Evolutionary conservation across 2,113 vertebrate genomes (phyloP).

Genomic region (Eudorcas thomsonii): DNA sequence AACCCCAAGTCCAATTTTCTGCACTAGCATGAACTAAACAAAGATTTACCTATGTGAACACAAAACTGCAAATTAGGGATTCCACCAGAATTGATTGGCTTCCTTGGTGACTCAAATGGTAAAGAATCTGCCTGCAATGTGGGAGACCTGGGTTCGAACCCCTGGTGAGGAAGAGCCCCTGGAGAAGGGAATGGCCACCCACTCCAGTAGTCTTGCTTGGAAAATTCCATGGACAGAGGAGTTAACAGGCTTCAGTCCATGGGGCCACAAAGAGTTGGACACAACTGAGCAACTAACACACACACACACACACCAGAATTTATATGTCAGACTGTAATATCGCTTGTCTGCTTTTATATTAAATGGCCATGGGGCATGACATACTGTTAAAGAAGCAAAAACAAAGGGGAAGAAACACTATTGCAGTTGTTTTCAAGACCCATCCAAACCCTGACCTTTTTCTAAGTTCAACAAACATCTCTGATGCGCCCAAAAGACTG

Average conservation of each 20-base stretch:
- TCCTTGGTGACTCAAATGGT: background rate
- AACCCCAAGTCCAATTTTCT: background rate
- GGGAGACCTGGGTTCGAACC: rapidly evolving
- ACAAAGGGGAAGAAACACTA: background rate
- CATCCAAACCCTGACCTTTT: background rate
- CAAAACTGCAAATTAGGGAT: background rate
- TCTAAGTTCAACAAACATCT: constrained; percentile 33
- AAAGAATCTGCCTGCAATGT: background rate
- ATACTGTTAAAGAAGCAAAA: background rate
- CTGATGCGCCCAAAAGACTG: background rate
- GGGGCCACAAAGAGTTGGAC: background rate
- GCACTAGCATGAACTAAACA: background rate
- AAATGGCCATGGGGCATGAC: background rate
- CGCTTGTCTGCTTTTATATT: background rate
- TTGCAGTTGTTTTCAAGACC: background rate
- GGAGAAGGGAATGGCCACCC: background rate
- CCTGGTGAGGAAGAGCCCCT: background rate
- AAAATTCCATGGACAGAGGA: background rate
- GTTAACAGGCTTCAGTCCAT: background rate
- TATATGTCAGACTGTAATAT: background rate
- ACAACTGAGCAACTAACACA: background rate
- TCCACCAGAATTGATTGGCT: background rate
- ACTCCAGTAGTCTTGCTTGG: background rate
- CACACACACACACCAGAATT: background rate
- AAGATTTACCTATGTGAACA: background rate